These are phyloP conservation scores for Atherinomorus stipes DNA, from an alignment of 2,113 vertebrate species.

Conservation along the genomic window DNA sequence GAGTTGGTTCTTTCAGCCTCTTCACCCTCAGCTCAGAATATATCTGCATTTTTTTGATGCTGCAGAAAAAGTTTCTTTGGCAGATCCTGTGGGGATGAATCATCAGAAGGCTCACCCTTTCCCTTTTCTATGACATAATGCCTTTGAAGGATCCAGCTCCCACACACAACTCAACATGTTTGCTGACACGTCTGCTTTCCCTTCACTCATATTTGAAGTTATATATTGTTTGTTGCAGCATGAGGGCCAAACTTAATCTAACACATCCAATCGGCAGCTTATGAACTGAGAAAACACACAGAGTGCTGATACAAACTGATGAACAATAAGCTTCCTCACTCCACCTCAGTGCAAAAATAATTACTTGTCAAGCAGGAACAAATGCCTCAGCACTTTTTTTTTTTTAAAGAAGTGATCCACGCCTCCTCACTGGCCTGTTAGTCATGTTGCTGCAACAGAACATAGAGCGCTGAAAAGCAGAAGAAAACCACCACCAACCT, in stretches of 20 bases:
- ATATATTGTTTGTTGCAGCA: slow-evolving; percentile 12
- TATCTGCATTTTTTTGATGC: slow-evolving; percentile 14
- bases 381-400: slow-evolving; percentile 30
- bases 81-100: slow-evolving; percentile 35
- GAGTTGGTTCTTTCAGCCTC: slow-evolving; percentile 1
- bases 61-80: slow-evolving; percentile 15
- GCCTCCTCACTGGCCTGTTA: slow-evolving; percentile 13
- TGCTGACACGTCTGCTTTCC: not conserved
- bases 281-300: slow-evolving; percentile 15
- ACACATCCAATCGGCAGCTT: slow-evolving; percentile 8
- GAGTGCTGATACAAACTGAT: not conserved
- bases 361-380: slow-evolving; percentile 28
- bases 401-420: not conserved
- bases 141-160: slow-evolving; percentile 16
- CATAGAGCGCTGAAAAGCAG: not conserved
- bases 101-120: slow-evolving; percentile 10
- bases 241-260: not conserved
- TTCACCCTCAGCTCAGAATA: slow-evolving; percentile 1
- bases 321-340: slow-evolving; percentile 12
- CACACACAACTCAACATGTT: slow-evolving; percentile 7
- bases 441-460: slow-evolving; percentile 11
- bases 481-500: slow-evolving; percentile 82
- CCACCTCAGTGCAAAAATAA: slow-evolving; percentile 35
- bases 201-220: not conserved
- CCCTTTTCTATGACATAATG: slow-evolving; percentile 13